These are phyloP conservation scores for Cheilosia grossa DNA, from an alignment of 2,888 invertebrate genomes.

Conservation along the genomic window DNA sequence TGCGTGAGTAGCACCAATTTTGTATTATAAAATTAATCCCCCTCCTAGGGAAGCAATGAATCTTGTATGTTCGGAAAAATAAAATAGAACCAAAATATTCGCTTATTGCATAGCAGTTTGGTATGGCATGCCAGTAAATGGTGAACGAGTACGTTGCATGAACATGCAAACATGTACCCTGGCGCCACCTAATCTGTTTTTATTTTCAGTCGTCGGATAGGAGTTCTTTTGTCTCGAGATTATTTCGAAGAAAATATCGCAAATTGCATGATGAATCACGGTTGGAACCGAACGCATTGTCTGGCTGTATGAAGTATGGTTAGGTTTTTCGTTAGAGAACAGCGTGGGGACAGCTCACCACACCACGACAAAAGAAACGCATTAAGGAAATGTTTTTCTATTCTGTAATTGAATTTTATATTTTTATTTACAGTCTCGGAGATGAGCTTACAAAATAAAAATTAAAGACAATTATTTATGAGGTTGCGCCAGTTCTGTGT, in stretches of 20 bases:
- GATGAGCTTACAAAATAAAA: background rate
- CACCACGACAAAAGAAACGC: constrained; percentile 8
- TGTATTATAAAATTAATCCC: constrained; percentile 35
- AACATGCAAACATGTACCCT: constrained; percentile 52
- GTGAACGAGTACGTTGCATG: constrained; percentile 41
- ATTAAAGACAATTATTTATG: background rate
- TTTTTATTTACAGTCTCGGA: background rate
- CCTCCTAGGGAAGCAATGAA: constrained; percentile 45
- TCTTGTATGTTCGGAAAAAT: constrained; percentile 36
- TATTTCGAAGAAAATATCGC: constrained; percentile 27
- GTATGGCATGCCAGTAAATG: constrained; percentile 30
- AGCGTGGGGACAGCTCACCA: background rate
- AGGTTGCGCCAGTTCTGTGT: too few relatives aligned
- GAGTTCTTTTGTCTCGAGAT: constrained; percentile 39
- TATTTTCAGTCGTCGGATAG: constrained; percentile 20
- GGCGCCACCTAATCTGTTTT: constrained; percentile 60
- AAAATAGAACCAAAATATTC: background rate
- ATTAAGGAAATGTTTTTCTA: constrained; percentile 32
- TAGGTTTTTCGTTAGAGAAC: constrained; percentile 15
- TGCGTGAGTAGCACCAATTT: constrained; percentile 56
- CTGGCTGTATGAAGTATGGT: background rate
- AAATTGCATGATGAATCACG: constrained; percentile 49
- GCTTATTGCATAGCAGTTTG: constrained; percentile 35
- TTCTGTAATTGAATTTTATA: constrained; percentile 6
- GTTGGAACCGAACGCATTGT: constrained; percentile 19